phyloP scores from a whole-genome alignment of 2,113 vertebrate species.

The Onychostruthus taczanowskii region DNA sequence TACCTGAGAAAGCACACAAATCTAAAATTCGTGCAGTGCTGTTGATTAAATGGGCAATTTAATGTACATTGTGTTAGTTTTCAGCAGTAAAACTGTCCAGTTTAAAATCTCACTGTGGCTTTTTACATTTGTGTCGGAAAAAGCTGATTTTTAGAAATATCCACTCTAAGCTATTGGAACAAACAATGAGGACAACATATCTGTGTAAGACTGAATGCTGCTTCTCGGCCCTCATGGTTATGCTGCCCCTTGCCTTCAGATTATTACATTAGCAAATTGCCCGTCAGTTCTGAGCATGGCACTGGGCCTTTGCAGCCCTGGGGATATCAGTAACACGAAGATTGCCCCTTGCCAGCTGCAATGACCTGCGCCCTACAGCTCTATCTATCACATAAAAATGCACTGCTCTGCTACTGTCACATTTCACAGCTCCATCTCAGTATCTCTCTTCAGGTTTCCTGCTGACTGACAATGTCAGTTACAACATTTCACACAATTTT shows the following conservation, averaged over 20 bases:
- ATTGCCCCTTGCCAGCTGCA: slow-evolving; percentile 71
- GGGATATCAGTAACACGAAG: slow-evolving; percentile 82
- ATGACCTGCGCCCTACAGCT: slow-evolving; percentile 66
- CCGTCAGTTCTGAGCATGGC: background rate
- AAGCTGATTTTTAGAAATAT: background rate
- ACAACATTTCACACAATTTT: slow-evolving; percentile 57
- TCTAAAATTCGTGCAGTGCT: background rate
- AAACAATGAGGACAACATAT: background rate
- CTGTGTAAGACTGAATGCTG: background rate
- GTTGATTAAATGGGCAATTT: background rate
- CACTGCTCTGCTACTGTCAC: background rate
- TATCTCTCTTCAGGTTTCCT: slow-evolving; percentile 69
- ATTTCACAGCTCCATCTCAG: slow-evolving; percentile 58
- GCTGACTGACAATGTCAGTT: slow-evolving; percentile 63
- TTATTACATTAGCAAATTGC: slow-evolving; percentile 53
- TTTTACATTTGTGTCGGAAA: background rate
- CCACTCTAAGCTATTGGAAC: background rate
- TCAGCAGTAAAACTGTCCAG: background rate
- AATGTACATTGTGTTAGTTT: background rate
- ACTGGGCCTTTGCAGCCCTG: slow-evolving; percentile 72
- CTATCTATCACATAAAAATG: slow-evolving; percentile 47
- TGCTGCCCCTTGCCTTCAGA: background rate
- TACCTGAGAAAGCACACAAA: background rate
- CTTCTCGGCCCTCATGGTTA: background rate
- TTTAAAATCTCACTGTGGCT: background rate